phyloP scores from a whole-genome alignment of 1,140 invertebrate species.

The Pogonus chalceus region DNA sequence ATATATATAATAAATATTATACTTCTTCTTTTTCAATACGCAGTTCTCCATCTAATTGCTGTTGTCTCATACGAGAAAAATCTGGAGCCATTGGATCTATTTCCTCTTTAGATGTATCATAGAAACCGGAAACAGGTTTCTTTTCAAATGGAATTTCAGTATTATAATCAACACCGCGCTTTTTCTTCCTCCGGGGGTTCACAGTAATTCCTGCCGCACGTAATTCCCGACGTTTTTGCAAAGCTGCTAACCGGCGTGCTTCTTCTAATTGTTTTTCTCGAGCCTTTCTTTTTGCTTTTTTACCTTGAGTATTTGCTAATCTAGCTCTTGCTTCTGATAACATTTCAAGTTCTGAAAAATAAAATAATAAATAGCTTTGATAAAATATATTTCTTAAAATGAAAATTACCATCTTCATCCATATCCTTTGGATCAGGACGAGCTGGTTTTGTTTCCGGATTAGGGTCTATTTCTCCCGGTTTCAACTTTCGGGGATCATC shows the following conservation, averaged over 20 bases:
- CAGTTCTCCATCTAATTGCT: slow-evolving; percentile 87
- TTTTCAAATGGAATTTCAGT: slow-evolving; percentile 97
- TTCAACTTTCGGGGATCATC: slow-evolving; percentile 95
- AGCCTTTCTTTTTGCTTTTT: slow-evolving; percentile 98
- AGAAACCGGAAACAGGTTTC: slow-evolving; percentile 80
- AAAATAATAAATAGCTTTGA: slow-evolving; percentile 13
- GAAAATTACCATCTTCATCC: slow-evolving; percentile 88
- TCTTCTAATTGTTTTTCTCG: slow-evolving; percentile 98
- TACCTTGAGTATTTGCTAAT: slow-evolving; percentile 97
- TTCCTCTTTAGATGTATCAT: slow-evolving; percentile 83
- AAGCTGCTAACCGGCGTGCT: slow-evolving; percentile 85
- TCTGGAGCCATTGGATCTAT: slow-evolving; percentile 82
- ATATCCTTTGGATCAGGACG: slow-evolving; percentile 99
- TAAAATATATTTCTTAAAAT: slow-evolving; percentile 7
- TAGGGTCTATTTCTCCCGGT: slow-evolving; percentile 98
- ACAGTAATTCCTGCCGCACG: slow-evolving; percentile 94
- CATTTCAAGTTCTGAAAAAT: slow-evolving; percentile 87
- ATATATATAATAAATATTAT: slow-evolving; percentile 23
- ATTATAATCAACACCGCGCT: slow-evolving; percentile 94
- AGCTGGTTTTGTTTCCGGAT: slow-evolving; percentile 98
- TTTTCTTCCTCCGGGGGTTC: slow-evolving; percentile 59
- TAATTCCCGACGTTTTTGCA: slow-evolving; percentile 94
- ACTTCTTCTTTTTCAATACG: slow-evolving; percentile 80
- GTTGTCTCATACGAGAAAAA: slow-evolving; percentile 80
- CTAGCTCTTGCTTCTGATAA: slow-evolving; percentile 95